phyloP scores from a whole-genome alignment of 2,797 vertebrate genomes.

The Eutrigla gurnardus region DNA sequence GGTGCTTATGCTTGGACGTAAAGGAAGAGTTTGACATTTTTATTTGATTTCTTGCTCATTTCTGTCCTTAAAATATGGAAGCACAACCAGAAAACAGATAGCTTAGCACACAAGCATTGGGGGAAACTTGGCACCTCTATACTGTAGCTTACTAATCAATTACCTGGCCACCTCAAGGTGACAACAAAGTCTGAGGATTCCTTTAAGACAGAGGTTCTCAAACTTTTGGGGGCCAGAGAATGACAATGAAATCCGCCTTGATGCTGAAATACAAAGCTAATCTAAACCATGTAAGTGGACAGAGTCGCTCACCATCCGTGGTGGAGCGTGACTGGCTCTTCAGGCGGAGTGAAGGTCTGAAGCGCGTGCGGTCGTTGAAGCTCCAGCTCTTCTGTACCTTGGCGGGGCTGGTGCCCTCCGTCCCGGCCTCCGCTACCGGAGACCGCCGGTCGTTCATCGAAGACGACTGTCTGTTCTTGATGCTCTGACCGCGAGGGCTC shows the following conservation, averaged over 20 bases:
- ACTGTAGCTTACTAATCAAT: not conserved
- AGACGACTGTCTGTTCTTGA: constrained; percentile 92
- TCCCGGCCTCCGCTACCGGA: constrained; percentile 87
- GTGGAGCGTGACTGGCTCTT: constrained; percentile 95
- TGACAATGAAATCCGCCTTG: not conserved
- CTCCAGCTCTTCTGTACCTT: constrained; percentile 99
- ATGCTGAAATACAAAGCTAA: not conserved
- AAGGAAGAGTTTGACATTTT: constrained; percentile 3
- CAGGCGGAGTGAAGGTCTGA: constrained; percentile 93
- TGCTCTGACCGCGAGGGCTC: constrained; percentile 95
- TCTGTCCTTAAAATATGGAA: not conserved
- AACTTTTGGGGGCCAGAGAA: not conserved
- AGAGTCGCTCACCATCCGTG: constrained; percentile 86
- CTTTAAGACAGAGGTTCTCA: too few relatives aligned
- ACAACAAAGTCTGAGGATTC: too few relatives aligned
- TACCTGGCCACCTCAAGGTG: not conserved
- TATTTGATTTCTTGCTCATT: not conserved
- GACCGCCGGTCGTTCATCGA: constrained; percentile 91
- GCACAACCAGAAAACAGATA: not conserved
- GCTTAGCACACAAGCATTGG: constrained; percentile 1
- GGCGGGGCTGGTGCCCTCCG: constrained; percentile 90
- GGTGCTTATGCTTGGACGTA: not conserved
- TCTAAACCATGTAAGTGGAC: not conserved
- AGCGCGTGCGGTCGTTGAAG: constrained; percentile 96
- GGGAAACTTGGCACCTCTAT: not conserved